Evolutionary conservation across 1,140 invertebrate genomes (phyloP), one percentile per base, ranked within the genome.

Genomic region (Ectropis grisescens): DNA sequence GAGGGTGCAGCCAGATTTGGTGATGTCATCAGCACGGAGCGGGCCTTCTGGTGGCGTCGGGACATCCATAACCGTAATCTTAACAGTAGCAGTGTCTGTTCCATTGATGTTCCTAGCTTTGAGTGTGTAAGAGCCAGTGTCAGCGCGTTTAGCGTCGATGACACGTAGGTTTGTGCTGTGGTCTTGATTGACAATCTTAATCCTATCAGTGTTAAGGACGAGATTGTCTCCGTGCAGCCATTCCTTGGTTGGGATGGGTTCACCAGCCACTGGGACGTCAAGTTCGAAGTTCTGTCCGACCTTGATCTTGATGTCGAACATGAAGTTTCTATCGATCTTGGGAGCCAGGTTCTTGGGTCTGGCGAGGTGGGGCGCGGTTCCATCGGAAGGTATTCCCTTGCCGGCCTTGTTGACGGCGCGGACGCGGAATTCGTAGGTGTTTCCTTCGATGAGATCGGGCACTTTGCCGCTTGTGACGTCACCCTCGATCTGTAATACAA

Each of bases 341-440:
- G 97, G 97, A 27, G 95, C 82, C 59, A 93, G 81, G 66, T 96
- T 96, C 72, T 95, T 97, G 12, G 96, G 91, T 65, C 96, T 89
- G 6, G 97, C 97, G 43, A 93, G 82, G 58, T 98, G 95, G 2
- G 94, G 89, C 42, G 88, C 89, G 2, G 96, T 96, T 1, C 93
- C 86, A 49, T 97, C 92, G 45, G 94, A 97, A 0, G 98, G 92
- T 64, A 29, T 19, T 10, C 96, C 93, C 24, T 91, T 90, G 16
- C 97, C 97, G 13, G 94, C 96, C 71, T 97, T 97, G 65, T 99
- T 99, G 0, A 96, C 89, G 9, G 97, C 97, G 29, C 90, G 85
- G 1, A 99, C 90, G 16, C 98, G 86, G 89, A 99, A 99, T 82
- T 98, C 93, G 54, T 96, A 96, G 11, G 89, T 90, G 40, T 92